Conservation (phyloP, 2,888 invertebrate genomes). For the Andricus curvator region DNA sequence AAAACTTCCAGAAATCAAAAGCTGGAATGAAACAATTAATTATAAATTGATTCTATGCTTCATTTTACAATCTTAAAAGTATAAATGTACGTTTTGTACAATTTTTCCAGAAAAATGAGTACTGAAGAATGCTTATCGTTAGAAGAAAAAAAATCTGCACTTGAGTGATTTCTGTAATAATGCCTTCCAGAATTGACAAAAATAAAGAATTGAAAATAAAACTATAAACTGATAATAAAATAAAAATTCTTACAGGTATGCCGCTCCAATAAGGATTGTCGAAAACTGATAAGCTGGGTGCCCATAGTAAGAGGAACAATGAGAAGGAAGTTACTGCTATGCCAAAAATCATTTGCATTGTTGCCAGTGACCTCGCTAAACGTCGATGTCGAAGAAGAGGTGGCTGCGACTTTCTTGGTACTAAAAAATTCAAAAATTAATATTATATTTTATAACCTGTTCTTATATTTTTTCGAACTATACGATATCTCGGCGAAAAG, state of each 20-base stretch:
- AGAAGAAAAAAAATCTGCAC: neutral
- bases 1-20: constrained; percentile 72
- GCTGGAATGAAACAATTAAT: constrained; percentile 53
- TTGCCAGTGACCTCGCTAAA: constrained; percentile 79
- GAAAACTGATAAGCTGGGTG: constrained; percentile 81
- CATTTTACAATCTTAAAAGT: neutral
- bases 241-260: constrained; percentile 79
- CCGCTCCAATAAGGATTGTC: constrained; percentile 85
- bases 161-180: neutral
- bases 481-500: neutral
- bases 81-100: too few relatives aligned
- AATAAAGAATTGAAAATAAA: neutral
- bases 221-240: neutral
- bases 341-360: constrained; percentile 80
- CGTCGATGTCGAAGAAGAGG: constrained; percentile 79
- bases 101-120: too few relatives aligned
- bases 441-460: neutral
- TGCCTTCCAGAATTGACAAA: neutral
- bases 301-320: constrained; percentile 82
- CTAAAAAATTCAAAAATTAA: constrained; percentile 69
- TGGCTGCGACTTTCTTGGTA: constrained; percentile 79
- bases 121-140: too few relatives aligned
- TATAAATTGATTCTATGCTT: neutral
- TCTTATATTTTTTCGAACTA: neutral
- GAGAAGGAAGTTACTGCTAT: constrained; percentile 80